Conservation (phyloP, 2,797 vertebrate genomes). For the Astyanax mexicanus region DNA sequence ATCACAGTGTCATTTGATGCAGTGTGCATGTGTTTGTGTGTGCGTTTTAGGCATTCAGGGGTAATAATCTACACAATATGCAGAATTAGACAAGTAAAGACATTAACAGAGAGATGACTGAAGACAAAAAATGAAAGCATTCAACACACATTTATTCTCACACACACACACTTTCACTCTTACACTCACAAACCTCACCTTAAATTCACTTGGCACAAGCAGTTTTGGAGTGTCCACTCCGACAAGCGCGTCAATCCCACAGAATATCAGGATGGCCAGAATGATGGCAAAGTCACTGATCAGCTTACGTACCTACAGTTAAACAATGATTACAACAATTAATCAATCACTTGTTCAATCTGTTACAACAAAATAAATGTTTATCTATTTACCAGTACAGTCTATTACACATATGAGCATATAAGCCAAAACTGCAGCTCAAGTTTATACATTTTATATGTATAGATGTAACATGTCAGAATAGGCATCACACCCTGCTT, state of each 20-base stretch:
- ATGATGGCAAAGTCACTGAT: constrained; percentile 99
- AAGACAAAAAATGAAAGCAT: not conserved
- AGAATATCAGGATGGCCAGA: constrained; percentile 94
- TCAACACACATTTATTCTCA: not conserved
- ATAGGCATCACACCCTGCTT: too few species aligned
- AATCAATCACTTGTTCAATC: constrained; percentile 8
- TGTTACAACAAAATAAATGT: not conserved
- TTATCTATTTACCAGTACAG: too few species aligned
- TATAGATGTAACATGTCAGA: too few species aligned
- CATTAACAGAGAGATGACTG: not conserved
- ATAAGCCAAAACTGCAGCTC: too few species aligned
- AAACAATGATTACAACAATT: constrained; percentile 16
- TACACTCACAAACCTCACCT: constrained; percentile 76
- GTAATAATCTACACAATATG: not conserved
- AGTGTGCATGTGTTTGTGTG: not conserved
- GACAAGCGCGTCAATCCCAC: constrained; percentile 92
- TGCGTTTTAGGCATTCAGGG: not conserved
- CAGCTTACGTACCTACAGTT: constrained; percentile 90
- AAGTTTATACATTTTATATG: too few species aligned
- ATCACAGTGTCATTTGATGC: constrained; percentile 1
- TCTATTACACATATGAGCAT: too few species aligned
- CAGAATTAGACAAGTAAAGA: not conserved
- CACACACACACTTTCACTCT: constrained; percentile 9
- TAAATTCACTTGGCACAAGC: constrained; percentile 97
- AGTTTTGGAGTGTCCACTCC: constrained; percentile 97